Base-by-base conservation (phyloP, 92 coral and sea anemone species). In the Pocillopora meandrina region DNA sequence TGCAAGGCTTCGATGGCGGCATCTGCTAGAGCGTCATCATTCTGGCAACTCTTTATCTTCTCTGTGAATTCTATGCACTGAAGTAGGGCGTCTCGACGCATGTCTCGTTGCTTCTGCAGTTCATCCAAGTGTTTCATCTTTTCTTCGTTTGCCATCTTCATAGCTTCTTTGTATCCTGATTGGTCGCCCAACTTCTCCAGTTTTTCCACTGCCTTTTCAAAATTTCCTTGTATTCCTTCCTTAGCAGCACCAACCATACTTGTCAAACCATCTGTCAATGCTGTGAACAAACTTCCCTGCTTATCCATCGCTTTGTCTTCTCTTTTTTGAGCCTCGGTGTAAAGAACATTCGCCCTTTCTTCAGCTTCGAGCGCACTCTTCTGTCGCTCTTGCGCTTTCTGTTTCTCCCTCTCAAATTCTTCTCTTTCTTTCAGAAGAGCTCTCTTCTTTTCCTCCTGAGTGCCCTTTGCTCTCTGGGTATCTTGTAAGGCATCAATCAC, bases 1-100 rank as follows among this genome's bases (percentile, higher is more conserved):
- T 91, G 93, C 73, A 91, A 82, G 57, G 89, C 93, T 21, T 79
- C 86, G 12, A 88, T 84, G 66, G 93, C 93, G n/a, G 82, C 93
- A 63, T 88, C 82, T n/a, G 92, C 93, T 20, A 90, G 85, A 61
- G 61, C 76, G 42, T 65, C 75, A 62, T 90, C 91, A 62, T 65
- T 74, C 20, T 74, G 42, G 83, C 89, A 90, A 57, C 67, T 78
- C 81, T 83, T 77, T 57, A 90, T 90, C 84, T 83, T 84, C 72
- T 90, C 91, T 18, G 87, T 35, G 71, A 87, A 90, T 58, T 90
- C 91, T 58, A 90, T 64, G 85, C 82, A 90, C 26, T 90, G 89
- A n/a, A 77, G 77, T 18, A 72, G 36, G 49, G 91, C 93, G 7
- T 90, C 86, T 80, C 77, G 79, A 71, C 91, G 80, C 42, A 90